Evolutionary conservation across 2,888 invertebrate genomes (phyloP).

Genomic region (Muscina levida): DNA sequence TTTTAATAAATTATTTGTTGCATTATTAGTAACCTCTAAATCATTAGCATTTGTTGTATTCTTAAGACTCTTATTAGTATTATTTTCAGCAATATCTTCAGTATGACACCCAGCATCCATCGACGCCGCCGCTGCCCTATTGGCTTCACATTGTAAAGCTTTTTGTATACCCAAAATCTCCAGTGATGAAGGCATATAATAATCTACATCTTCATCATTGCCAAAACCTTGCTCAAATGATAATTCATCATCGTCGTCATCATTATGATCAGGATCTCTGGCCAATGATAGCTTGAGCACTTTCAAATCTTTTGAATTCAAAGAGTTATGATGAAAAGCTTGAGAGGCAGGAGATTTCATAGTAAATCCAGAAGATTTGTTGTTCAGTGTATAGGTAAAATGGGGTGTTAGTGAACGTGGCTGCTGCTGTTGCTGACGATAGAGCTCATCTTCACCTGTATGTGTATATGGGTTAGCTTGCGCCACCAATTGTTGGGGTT

Average conservation of each 20-base stretch:
- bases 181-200: slow-evolving; percentile 57
- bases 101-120: background rate
- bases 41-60: slow-evolving; percentile 40
- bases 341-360: slow-evolving; percentile 25
- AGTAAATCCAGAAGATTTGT: slow-evolving; percentile 33
- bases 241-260: slow-evolving; percentile 7
- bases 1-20: slow-evolving; percentile 61
- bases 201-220: slow-evolving; percentile 50
- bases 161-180: slow-evolving; percentile 60
- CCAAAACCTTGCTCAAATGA: background rate
- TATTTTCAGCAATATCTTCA: slow-evolving; percentile 2
- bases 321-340: slow-evolving; percentile 50
- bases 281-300: slow-evolving; percentile 61
- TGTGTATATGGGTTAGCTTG: slow-evolving; percentile 35
- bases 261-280: slow-evolving; percentile 47
- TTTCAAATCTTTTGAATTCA: slow-evolving; percentile 59
- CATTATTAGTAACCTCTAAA: slow-evolving; percentile 57
- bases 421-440: slow-evolving; percentile 44
- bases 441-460: slow-evolving; percentile 40
- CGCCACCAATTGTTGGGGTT: slow-evolving; percentile 43
- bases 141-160: slow-evolving; percentile 35
- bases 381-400: slow-evolving; percentile 53
- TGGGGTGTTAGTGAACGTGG: slow-evolving; percentile 61
- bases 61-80: background rate
- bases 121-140: background rate